Evolutionary conservation across 2,888 invertebrate genomes (phyloP).

Genomic region (Notocelia uddmanniana): DNA sequence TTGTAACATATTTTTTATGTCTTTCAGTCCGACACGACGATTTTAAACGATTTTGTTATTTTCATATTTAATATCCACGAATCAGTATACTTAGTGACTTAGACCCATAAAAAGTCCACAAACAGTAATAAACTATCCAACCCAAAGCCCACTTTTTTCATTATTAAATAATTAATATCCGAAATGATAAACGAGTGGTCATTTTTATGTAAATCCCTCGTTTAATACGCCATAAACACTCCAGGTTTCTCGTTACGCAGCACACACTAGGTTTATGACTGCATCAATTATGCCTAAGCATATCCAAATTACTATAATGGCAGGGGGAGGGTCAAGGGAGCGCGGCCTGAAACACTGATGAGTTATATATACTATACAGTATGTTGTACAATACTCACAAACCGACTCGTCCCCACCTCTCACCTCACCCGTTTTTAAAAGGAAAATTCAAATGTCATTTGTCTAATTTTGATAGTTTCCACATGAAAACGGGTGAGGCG

Average conservation of each 20-base stretch:
- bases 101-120: not conserved
- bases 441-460: too few relatives aligned
- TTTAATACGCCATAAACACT: constrained; percentile 53
- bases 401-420: too few relatives aligned
- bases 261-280: constrained; percentile 73
- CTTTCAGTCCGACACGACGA: not conserved
- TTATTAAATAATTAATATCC: constrained; percentile 23
- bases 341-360: constrained; percentile 76
- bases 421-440: too few relatives aligned
- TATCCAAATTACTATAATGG: constrained; percentile 85
- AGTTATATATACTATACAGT: too few relatives aligned
- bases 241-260: constrained; percentile 60
- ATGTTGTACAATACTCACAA: too few relatives aligned
- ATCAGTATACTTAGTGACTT: too few relatives aligned
- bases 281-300: constrained; percentile 83
- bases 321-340: constrained; percentile 62
- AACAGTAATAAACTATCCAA: not conserved
- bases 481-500: too few relatives aligned
- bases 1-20: not conserved
- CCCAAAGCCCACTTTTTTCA: not conserved
- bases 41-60: not conserved
- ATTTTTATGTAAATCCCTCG: constrained; percentile 39
- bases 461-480: too few relatives aligned
- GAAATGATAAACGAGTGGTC: constrained; percentile 8
- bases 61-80: too few relatives aligned